Base-by-base conservation (phyloP, 2,797 vertebrate genomes). In the Helostoma temminkii region DNA sequence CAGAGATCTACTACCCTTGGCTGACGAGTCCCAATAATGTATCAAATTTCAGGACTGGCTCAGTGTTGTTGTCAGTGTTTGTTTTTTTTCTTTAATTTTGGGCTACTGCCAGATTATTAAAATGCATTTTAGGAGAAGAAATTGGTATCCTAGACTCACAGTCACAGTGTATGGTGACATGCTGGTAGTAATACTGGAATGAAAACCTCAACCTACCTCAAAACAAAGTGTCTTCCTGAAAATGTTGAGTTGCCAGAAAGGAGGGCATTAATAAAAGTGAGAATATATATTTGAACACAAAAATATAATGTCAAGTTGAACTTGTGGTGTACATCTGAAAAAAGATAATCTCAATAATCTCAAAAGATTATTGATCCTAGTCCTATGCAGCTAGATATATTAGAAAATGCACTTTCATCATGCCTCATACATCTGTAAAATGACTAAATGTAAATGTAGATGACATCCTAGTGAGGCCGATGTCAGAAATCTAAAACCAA, bases 21-120 rank as follows among this genome's bases (percentile, higher is more conserved):
- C 19, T 46, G 54, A 67, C 0, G 1, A 60, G 26, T 54, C 30
- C 19, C 36, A 62, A 55, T 32, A 67, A 43, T 26, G 37, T 46
- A n/a, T 74, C 49, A 56, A 36, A 32, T 71, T 85, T 66, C 58
- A 64, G 15, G 43, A 59, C 28, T 58, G 30, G 19, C 45, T 66
- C 18, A 6, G 30, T 50, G 24, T 47, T 7, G n/a, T n/a, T n/a
- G n/a, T n/a, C n/a, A n/a, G n/a, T n/a, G n/a, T n/a, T n/a, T n/a
- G n/a, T 39, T 18, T 30, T 12, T 32, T 37, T 56, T 52, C 39
- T 42, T 54, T 43, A 48, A 36, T 48, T 56, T 32, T 71, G 69
- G 37, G 19, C 25, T 5, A 36, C 49, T 64, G 64, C 65, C 66
- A 76, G 39, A 37, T 74, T 56, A 79, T 79, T 77, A 78, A 71